phyloP scores from a whole-genome alignment of 2,113 vertebrate genomes.

The Equus przewalskii region DNA sequence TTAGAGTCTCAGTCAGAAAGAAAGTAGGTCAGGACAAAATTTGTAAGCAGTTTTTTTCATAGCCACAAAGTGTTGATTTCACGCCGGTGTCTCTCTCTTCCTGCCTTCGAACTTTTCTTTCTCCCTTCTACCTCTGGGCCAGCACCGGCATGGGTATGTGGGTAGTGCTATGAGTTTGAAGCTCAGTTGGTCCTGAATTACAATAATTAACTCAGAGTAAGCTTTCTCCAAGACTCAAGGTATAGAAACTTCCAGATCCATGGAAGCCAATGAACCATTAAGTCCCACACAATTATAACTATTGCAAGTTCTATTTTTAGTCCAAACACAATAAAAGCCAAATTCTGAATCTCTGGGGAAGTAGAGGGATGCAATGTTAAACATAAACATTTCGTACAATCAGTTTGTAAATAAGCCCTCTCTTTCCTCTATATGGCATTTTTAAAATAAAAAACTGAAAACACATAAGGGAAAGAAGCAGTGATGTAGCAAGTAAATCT shows the following conservation, averaged over 20 bases:
- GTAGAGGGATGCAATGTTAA: background rate
- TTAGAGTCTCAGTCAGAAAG: background rate
- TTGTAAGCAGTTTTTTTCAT: background rate
- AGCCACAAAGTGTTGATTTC: background rate
- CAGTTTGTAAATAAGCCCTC: background rate
- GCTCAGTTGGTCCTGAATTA: background rate
- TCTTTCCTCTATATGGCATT: background rate
- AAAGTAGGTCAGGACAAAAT: background rate
- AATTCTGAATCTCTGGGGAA: background rate
- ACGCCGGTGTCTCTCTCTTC: background rate
- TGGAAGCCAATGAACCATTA: background rate
- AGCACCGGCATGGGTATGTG: background rate
- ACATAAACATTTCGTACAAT: background rate
- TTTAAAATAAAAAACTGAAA: conserved; percentile 12
- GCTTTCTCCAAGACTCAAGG: background rate
- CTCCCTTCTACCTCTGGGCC: background rate
- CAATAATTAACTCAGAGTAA: background rate
- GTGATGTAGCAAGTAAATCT: background rate
- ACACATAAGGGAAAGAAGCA: background rate
- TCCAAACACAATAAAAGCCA: background rate
- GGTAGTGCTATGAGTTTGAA: background rate
- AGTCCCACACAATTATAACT: background rate
- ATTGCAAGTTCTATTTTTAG: background rate
- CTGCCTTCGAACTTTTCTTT: background rate
- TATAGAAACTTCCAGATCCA: background rate